A percentile compares a stretch with the other conserved stretches of the same genome.
Conservation (phyloP, 2,797 vertebrate species). For the Austrolebias charrua region DNA sequence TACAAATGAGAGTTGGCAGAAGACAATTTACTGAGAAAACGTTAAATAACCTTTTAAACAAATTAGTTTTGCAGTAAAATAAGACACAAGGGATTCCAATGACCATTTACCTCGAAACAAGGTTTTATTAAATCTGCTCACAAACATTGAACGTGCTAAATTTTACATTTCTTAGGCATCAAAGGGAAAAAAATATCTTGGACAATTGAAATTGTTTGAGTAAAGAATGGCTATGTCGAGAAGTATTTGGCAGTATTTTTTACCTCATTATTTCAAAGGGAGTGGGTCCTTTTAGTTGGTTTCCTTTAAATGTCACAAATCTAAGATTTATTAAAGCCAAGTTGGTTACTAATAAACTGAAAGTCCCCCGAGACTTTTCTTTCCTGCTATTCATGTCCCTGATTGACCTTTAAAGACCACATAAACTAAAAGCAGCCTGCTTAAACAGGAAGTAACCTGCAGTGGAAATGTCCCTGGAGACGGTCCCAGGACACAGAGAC, state of each 20-base stretch:
- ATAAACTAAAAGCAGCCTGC: slow-evolving; percentile 36
- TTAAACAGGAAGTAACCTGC: slow-evolving; percentile 17
- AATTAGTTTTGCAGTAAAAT: too few species aligned
- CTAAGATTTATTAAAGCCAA: slow-evolving; percentile 48
- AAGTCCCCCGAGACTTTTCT: slow-evolving; percentile 45
- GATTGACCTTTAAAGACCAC: slow-evolving; percentile 45
- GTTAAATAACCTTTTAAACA: neutral
- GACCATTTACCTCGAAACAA: neutral
- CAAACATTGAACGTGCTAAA: neutral
- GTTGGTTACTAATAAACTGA: slow-evolving; percentile 14
- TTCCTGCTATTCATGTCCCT: slow-evolving; percentile 10
- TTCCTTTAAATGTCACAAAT: slow-evolving; percentile 60
- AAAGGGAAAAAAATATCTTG: slow-evolving; percentile 17
- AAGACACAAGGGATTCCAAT: neutral
- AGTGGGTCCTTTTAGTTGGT: slow-evolving; percentile 47
- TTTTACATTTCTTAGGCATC: slow-evolving; percentile 36
- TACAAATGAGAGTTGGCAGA: neutral
- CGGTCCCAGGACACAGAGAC: slow-evolving; percentile 29
- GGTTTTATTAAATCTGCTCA: neutral
- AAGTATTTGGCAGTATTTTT: slow-evolving; percentile 70
- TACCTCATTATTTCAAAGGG: slow-evolving; percentile 57
- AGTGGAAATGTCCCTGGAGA: slow-evolving; percentile 26
- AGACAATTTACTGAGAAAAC: slow-evolving; percentile 2
- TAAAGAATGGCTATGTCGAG: slow-evolving; percentile 63
- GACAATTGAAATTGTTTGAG: slow-evolving; percentile 75